Evolutionary conservation across 2,797 vertebrate species (phyloP), one percentile per base, ranked within the genome.

Genomic region (Notoglanidium macrostoma): DNA sequence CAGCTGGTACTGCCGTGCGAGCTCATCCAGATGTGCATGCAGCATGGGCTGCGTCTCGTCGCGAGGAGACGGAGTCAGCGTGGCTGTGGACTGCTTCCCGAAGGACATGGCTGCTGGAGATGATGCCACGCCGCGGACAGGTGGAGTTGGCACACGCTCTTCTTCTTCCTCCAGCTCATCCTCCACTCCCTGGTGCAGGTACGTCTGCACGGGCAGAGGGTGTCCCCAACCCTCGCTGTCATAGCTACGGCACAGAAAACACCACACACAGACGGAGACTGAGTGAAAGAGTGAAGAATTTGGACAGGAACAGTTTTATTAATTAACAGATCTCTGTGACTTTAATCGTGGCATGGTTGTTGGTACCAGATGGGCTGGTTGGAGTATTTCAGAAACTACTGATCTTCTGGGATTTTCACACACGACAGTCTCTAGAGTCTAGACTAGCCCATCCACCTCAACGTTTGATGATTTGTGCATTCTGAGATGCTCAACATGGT

Each of bases 41-140:
- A 99, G 97, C 97, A 99, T 99, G 83, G 98, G 98, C 90, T 99
- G 98, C 95, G 98, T 97, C 93, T 99, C 98, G 32, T 99, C 98
- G 54, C 97, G 94, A 17, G 98, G 98, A n/a, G 98, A 99, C 2
- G 98, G 98, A 0, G 98, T 99, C 7, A 99, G 96, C 19, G 98
- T 99, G 90, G 98, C 98, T 3, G 98, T 99, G 40, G 98, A 99
- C 93, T 99, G 98, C 88, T 99, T 98, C 19, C 98, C 98, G 85
- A 99, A 99, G 81, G 98, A 99, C 89, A 99, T 96, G 0, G 98
- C 97, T 0, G 98, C 98, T 0, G 98, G 98, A 2, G 98, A 99
- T 0, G 98, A 99, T 78, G 98, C 98, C 40, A 99, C 97, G 0
- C 98, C 98, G 68, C 98, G 93, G 40, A 99, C 95, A 70, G 98